A percentile compares a stretch with the other conserved stretches of the same genome.
phyloP scores from a whole-genome alignment of 2,113 vertebrate genomes.

The Ammodytes marinus region DNA sequence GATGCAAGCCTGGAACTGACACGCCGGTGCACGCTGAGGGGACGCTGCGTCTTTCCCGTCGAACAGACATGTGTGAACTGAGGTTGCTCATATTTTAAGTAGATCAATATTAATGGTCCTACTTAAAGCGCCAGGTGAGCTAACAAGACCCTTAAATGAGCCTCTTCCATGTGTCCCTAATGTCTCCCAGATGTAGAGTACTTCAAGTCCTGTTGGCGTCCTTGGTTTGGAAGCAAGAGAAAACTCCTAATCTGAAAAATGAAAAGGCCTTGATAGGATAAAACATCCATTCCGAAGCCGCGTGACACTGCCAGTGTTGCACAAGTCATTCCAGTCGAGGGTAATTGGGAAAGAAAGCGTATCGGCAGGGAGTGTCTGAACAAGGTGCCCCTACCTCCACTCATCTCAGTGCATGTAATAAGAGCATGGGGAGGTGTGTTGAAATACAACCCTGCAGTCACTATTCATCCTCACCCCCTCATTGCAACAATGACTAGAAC shows the following conservation, averaged over 20 bases:
- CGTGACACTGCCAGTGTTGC: slow-evolving; percentile 63
- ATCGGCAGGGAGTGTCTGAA: slow-evolving; percentile 72
- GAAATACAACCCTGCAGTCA: slow-evolving; percentile 76
- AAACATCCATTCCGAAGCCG: slow-evolving; percentile 64
- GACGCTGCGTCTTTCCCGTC: slow-evolving; percentile 56
- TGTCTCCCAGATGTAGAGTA: slow-evolving; percentile 77
- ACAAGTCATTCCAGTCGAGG: slow-evolving; percentile 73
- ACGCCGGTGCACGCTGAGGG: slow-evolving; percentile 39
- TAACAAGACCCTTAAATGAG: slow-evolving; percentile 76
- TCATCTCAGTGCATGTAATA: slow-evolving; percentile 67
- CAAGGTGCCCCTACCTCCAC: slow-evolving; percentile 68
- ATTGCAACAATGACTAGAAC: slow-evolving; percentile 73
- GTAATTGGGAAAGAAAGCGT: slow-evolving; percentile 73
- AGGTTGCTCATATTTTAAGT: slow-evolving; percentile 69
- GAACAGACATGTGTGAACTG: slow-evolving; percentile 49
- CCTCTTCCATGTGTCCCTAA: slow-evolving; percentile 74
- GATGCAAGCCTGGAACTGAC: slow-evolving; percentile 56
- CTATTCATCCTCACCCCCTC: slow-evolving; percentile 75
- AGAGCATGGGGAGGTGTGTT: slow-evolving; percentile 75
- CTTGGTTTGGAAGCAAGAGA: slow-evolving; percentile 63
- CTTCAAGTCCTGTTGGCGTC: slow-evolving; percentile 55
- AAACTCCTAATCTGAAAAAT: slow-evolving; percentile 67
- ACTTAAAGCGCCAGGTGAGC: slow-evolving; percentile 80
- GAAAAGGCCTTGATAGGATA: slow-evolving; percentile 75
- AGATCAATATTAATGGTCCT: slow-evolving; percentile 74